phyloP scores from a whole-genome alignment of 2,113 vertebrate genomes.

The Channa argus region DNA sequence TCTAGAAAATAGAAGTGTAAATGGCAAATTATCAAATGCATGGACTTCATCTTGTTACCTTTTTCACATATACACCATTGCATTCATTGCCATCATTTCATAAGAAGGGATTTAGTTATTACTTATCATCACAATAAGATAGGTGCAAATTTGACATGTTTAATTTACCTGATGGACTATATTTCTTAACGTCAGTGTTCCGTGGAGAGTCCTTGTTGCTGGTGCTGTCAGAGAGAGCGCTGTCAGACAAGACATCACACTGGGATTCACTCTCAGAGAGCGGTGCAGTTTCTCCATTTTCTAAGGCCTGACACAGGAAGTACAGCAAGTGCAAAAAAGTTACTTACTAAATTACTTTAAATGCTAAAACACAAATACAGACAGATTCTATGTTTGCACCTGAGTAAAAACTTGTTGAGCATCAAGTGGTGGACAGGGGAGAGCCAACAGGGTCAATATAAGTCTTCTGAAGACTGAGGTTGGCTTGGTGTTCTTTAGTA shows the following conservation, averaged over 20 bases:
- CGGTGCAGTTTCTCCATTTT: slow-evolving; percentile 23
- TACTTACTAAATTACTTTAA: neutral
- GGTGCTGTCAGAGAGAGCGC: slow-evolving; percentile 18
- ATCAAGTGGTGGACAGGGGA: slow-evolving; percentile 78
- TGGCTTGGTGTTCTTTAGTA: slow-evolving; percentile 58
- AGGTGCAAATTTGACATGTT: neutral
- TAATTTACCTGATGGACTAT: neutral
- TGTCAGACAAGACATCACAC: slow-evolving; percentile 41
- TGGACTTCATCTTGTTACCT: neutral
- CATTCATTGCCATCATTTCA: neutral
- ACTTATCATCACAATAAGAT: neutral
- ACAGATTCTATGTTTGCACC: slow-evolving; percentile 49
- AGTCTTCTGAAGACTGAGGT: slow-evolving; percentile 78
- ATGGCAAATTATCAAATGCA: neutral
- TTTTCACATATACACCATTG: neutral
- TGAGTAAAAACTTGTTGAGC: slow-evolving; percentile 69
- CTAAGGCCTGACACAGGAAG: slow-evolving; percentile 63
- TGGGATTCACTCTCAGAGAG: slow-evolving; percentile 45
- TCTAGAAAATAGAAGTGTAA: slow-evolving; percentile 56
- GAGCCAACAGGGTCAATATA: slow-evolving; percentile 75
- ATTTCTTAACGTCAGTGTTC: slow-evolving; percentile 17
- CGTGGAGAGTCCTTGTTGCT: neutral
- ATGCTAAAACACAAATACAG: neutral
- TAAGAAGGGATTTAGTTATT: neutral
- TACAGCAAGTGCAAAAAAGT: neutral